Percentiles rank a stretch among this genome's conserved stretches.
phyloP scores from a whole-genome alignment of 2,888 invertebrate genomes.

The Leptura quadrifasciata region DNA sequence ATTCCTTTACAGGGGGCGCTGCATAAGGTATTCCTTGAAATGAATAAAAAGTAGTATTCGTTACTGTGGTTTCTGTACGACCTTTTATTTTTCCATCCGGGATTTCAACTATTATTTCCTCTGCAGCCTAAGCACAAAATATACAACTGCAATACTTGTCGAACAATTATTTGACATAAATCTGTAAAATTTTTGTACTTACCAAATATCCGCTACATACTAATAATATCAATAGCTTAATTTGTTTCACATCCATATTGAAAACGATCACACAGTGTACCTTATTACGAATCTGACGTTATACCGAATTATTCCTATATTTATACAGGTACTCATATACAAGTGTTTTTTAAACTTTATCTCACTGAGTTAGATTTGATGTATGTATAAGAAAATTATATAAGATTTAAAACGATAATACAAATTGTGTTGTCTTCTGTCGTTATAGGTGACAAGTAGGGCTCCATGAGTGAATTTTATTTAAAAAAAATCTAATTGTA shows the following conservation, averaged over 20 bases:
- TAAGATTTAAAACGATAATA: too few relatives aligned
- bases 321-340: background rate
- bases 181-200: background rate
- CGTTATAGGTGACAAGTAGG: too few relatives aligned
- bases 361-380: too few relatives aligned
- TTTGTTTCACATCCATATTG: background rate
- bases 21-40: conserved; percentile 54
- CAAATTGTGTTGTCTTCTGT: too few relatives aligned
- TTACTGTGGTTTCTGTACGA: conserved; percentile 24
- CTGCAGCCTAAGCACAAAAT: conserved; percentile 15
- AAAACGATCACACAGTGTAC: background rate
- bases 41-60: conserved; percentile 45
- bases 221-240: background rate
- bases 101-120: conserved; percentile 41
- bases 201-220: background rate
- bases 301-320: background rate
- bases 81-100: conserved; percentile 51
- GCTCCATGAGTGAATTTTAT: too few relatives aligned
- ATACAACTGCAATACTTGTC: too few relatives aligned
- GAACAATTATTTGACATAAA: background rate
- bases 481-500: too few relatives aligned
- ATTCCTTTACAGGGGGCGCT: conserved; percentile 47
- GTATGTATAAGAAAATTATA: background rate
- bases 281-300: background rate
- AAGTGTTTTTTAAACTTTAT: background rate